A percentile compares a stretch with the other conserved stretches of the same genome.
Evolutionary conservation across 2,888 invertebrate genomes (phyloP).

Genomic region (Gasteruption jaculator): DNA sequence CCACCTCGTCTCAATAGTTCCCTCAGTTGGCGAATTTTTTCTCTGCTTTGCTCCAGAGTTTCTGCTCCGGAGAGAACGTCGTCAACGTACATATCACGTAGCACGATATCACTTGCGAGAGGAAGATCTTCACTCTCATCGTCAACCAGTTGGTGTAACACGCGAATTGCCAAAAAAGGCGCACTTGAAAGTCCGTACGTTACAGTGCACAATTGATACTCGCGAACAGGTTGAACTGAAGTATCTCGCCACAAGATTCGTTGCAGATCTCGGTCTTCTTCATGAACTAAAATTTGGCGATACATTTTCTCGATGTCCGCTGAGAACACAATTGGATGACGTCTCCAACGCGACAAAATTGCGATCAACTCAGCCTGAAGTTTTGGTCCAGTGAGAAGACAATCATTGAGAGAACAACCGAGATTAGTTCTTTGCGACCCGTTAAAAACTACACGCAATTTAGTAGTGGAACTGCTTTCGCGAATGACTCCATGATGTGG

Average conservation of each 20-base stretch:
- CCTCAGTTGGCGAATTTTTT: constrained; percentile 10
- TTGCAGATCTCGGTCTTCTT: constrained; percentile 23
- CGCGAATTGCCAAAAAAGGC: constrained; percentile 9
- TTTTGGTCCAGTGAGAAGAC: no score
- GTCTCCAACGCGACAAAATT: no score
- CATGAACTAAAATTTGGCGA: constrained; percentile 19
- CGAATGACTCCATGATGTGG: no score
- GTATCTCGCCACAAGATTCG: constrained; percentile 29
- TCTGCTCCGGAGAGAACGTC: constrained; percentile 19
- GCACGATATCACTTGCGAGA: constrained; percentile 9
- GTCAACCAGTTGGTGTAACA: constrained; percentile 8
- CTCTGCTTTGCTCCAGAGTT: neutral
- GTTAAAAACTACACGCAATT: no score
- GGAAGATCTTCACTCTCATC: constrained; percentile 10
- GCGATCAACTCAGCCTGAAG: no score
- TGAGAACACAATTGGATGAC: no score
- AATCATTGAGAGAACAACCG: no score
- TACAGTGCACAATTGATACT: constrained; percentile 13
- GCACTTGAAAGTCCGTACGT: constrained; percentile 15
- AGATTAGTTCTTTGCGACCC: no score
- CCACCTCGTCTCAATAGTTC: constrained; percentile 12
- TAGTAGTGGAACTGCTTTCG: no score
- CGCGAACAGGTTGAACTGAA: neutral
- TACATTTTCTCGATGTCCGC: constrained; percentile 36
- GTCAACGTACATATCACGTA: constrained; percentile 17